phyloP scores from a whole-genome alignment of 2,797 vertebrate genomes.

The Lacerta viridis region DNA sequence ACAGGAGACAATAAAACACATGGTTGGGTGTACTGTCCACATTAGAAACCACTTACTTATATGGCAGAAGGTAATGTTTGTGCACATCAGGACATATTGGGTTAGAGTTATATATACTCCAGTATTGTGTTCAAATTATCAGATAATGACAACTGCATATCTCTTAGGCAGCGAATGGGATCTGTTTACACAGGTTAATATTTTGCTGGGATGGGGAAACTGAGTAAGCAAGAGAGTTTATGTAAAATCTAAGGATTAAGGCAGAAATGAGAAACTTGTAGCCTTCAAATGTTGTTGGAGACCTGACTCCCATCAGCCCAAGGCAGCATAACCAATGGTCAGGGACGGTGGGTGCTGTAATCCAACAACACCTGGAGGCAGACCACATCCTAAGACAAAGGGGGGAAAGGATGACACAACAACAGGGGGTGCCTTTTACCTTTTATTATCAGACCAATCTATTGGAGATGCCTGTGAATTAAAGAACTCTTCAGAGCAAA shows the following conservation, averaged over 20 bases:
- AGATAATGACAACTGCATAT: not conserved
- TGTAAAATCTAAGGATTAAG: not conserved
- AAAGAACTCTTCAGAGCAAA: not conserved
- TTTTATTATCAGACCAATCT: not conserved
- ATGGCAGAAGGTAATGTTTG: not conserved
- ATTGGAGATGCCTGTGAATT: not conserved
- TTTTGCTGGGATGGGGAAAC: not conserved
- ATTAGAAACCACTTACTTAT: not conserved
- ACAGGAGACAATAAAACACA: too few species aligned
- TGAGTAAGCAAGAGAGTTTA: not conserved
- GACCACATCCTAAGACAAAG: not conserved
- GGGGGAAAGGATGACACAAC: not conserved
- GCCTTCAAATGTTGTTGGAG: too few species aligned
- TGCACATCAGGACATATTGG: not conserved
- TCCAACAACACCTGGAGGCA: too few species aligned
- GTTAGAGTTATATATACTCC: not conserved
- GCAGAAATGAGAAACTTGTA: not conserved
- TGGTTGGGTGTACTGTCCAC: too few species aligned
- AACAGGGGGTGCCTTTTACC: not conserved
- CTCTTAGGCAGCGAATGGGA: not conserved
- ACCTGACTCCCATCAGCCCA: too few species aligned
- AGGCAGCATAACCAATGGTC: not conserved
- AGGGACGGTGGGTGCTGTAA: not conserved
- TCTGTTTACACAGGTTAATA: not conserved
- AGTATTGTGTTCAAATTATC: not conserved